These are phyloP conservation scores for Xiphophorus maculatus DNA, from an alignment of 2,113 vertebrate species.

Conservation along the genomic window DNA sequence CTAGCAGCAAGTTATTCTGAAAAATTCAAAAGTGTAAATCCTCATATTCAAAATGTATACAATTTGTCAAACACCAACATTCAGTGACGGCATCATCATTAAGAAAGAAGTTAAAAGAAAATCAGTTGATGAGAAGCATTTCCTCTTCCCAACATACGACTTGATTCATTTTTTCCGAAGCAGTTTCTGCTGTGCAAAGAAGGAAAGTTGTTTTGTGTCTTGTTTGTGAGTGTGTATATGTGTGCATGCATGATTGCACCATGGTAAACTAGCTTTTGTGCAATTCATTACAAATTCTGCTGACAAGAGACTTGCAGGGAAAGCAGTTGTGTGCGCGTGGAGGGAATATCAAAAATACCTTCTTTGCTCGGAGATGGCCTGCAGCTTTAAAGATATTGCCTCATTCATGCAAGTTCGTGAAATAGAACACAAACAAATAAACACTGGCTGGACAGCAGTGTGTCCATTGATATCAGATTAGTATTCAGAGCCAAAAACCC, in stretches of 20 bases:
- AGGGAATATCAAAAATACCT: slow-evolving; percentile 64
- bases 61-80: slow-evolving; percentile 18
- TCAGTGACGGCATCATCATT: slow-evolving; percentile 38
- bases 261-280: slow-evolving; percentile 65
- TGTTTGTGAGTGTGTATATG: slow-evolving; percentile 19
- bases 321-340: slow-evolving; percentile 48
- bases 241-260: slow-evolving; percentile 28
- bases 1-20: slow-evolving; percentile 8
- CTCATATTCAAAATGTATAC: slow-evolving; percentile 14
- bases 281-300: slow-evolving; percentile 73
- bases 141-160: slow-evolving; percentile 11
- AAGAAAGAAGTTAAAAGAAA: slow-evolving; percentile 20
- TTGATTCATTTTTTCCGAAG: slow-evolving; percentile 48
- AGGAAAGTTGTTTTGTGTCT: slow-evolving; percentile 28
- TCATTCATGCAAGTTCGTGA: slow-evolving; percentile 41
- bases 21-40: slow-evolving; percentile 22
- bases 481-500: slow-evolving; percentile 45
- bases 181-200: slow-evolving; percentile 38
- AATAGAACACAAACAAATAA: slow-evolving; percentile 20
- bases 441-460: slow-evolving; percentile 30
- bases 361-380: slow-evolving; percentile 56
- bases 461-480: slow-evolving; percentile 37
- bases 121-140: slow-evolving; percentile 49
- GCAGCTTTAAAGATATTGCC: slow-evolving; percentile 67
- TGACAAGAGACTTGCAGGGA: slow-evolving; percentile 66